phyloP scores from a whole-genome alignment of 2,888 invertebrate species.

The Thymelicus lineola region DNA sequence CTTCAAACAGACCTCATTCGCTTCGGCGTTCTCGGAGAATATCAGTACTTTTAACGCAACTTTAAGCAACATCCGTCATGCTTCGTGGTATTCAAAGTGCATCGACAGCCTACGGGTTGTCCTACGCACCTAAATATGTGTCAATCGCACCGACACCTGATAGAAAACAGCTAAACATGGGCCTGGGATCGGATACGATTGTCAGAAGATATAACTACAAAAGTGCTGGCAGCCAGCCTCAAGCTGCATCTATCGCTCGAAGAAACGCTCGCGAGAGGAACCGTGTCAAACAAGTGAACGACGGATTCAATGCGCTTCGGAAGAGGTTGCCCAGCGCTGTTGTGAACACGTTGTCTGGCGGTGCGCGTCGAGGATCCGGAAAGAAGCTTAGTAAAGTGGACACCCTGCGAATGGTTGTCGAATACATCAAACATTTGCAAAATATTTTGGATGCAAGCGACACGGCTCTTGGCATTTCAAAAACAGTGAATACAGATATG shows the following conservation, averaged over 20 bases:
- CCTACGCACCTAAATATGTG: constrained; percentile 66
- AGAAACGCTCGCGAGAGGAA: constrained; percentile 98
- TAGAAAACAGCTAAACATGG: constrained; percentile 58
- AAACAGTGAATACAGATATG: constrained; percentile 37
- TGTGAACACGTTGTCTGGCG: constrained; percentile 87
- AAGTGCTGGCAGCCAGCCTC: constrained; percentile 84
- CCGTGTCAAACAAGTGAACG: constrained; percentile 97
- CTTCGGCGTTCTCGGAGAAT: constrained; percentile 56
- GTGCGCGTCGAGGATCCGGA: constrained; percentile 90
- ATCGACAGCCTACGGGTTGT: constrained; percentile 42
- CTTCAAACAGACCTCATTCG: constrained; percentile 68
- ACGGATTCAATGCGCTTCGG: constrained; percentile 94
- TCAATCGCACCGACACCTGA: constrained; percentile 84
- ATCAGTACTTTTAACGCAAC: constrained; percentile 44
- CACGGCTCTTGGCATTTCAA: constrained; percentile 69
- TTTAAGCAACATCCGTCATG: constrained; percentile 39
- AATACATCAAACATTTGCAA: constrained; percentile 94
- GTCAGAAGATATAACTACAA: constrained; percentile 89
- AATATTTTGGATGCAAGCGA: constrained; percentile 90
- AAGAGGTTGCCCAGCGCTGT: constrained; percentile 94
- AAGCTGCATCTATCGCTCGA: constrained; percentile 93
- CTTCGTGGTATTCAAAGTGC: constrained; percentile 47
- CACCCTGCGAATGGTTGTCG: constrained; percentile 94
- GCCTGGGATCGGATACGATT: constrained; percentile 70
- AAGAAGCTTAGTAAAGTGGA: constrained; percentile 97